Evolutionary conservation across 2,888 invertebrate species (phyloP), one percentile per base, ranked within the genome.

Genomic region (Acronicta leporina): DNA sequence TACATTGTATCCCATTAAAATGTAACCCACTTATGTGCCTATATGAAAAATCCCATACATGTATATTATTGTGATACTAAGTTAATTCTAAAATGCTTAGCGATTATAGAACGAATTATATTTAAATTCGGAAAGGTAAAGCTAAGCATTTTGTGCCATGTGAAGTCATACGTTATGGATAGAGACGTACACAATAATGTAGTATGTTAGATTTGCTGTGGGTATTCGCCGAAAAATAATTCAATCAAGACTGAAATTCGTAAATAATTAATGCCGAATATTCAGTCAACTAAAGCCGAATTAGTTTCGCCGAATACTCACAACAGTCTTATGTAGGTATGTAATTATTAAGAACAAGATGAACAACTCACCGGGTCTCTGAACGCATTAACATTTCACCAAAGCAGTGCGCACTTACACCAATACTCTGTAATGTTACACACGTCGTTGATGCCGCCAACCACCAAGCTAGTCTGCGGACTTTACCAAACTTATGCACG

Each of bases 341-440:
- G 71, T 73, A 74, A 78, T 86, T 88, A 90, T 88, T 91, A 90
- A 91, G 91, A 91, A 91, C 88, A 93, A 85, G 88, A 92, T 92
- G 92, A 88, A 90, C 93, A 69, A 94, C 94, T 94, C 94, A 94
- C 94, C 94, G 87, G 88, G 80, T 88, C 84, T 88, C 88, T 88
- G 90, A 88, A 92, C 91, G 92, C 88, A 93, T 91, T 92, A 92
- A 92, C 93, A 92, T 91, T 92, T 89, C 93, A 94, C 94, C 94
- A 93, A 94, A 94, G 94, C 94, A 92, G 94, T 94, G 94, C 92
- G 87, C 87, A 92, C 91, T 92, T 92, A 94, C 91, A 92, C 93
- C 93, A 88, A 88, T 87, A 89, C 84, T 88, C 87, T 85, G 77
- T 79, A 79, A 74, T 75, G 91, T 92, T 92, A 92, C 90, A 91